A percentile compares a stretch with the other conserved stretches of the same genome.
These are phyloP conservation scores for Scleropages formosus DNA, from an alignment of 2,797 vertebrate genomes.

Conservation along the genomic window DNA sequence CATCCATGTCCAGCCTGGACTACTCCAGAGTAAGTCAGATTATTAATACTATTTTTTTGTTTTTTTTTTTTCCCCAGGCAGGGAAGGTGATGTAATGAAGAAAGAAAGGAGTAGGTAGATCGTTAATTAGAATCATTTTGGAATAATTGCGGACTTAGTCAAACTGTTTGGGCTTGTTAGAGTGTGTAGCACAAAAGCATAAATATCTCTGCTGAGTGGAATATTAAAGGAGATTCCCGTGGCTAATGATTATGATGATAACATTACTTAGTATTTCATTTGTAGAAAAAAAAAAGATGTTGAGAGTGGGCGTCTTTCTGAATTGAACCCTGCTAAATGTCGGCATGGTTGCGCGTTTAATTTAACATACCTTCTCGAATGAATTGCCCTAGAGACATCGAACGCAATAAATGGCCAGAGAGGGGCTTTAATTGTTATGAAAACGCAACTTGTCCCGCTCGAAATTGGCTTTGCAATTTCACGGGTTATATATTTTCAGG, in stretches of 20 bases:
- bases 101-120: background rate
- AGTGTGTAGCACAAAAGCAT: constrained; percentile 17
- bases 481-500: constrained; percentile 91
- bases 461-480: constrained; percentile 86
- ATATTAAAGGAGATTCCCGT: constrained; percentile 9
- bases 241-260: background rate
- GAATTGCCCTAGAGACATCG: constrained; percentile 77
- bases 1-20: constrained; percentile 95
- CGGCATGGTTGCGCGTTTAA: constrained; percentile 31
- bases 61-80: constrained; percentile 23
- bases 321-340: constrained; percentile 18
- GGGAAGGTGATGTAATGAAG: background rate
- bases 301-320: constrained; percentile 17
- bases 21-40: constrained; percentile 89
- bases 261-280: background rate
- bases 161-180: constrained; percentile 12
- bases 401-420: constrained; percentile 77
- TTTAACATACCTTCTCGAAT: constrained; percentile 65
- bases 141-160: background rate
- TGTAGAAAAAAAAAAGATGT: background rate
- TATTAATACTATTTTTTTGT: constrained; percentile 14
- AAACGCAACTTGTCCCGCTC: constrained; percentile 65
- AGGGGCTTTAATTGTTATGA: constrained; percentile 76
- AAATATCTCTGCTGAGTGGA: constrained; percentile 15
- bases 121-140: background rate